Base-by-base conservation (phyloP, 2,888 invertebrate species). In the Drosophila greeni region DNA sequence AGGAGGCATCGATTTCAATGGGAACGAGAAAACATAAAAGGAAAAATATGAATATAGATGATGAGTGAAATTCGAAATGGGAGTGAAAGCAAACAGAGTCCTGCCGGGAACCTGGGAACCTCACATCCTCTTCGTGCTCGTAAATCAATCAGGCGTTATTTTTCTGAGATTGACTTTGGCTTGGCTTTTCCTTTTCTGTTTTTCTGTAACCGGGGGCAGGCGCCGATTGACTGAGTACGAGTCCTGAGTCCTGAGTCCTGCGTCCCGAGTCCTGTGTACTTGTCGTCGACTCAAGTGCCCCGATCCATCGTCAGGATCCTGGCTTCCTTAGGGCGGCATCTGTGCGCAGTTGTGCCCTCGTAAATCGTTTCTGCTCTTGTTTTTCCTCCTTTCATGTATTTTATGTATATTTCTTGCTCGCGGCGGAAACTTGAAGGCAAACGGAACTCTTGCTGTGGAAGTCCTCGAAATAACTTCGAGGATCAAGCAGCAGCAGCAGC, bases 241-340 rank as follows among this genome's bases (percentile, higher is more conserved):
- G 52, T 52, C 14, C 14, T 84, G 14, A 23, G 14, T 23, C 39
- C 20, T 40, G 37, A 26, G 52, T 52, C 14, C 14, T 84, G 8
- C 14, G 14, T 23, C 39, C 20, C 43, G 37, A 26, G 48, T 69
- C 53, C 39, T 55, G 53, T 49, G 70, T 81, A 84, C 84, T 84
- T 84, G 84, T 84, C 84, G 79, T 75, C 78, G 66, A 62, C 74
- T 85, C 82, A 85, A 85, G 84, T 84, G 82, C 72, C 39, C 29
- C 43, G 42, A 24, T 70, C 64, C 62, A 23, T 49, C 42, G 20
- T 58, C 55, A 45, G 55, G 42, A 52, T 24, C 16, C 40, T 42
- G 40, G 6, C 39, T 14, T 11, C 60, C 69, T 43, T 53, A 53
- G 59, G 53, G 58, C 65, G 34, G 53, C 80, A 81, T 82, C 80